These are phyloP conservation scores for Phenganax marumi DNA, from an alignment of 92 coral and sea anemone species.

Conservation along the genomic window DNA sequence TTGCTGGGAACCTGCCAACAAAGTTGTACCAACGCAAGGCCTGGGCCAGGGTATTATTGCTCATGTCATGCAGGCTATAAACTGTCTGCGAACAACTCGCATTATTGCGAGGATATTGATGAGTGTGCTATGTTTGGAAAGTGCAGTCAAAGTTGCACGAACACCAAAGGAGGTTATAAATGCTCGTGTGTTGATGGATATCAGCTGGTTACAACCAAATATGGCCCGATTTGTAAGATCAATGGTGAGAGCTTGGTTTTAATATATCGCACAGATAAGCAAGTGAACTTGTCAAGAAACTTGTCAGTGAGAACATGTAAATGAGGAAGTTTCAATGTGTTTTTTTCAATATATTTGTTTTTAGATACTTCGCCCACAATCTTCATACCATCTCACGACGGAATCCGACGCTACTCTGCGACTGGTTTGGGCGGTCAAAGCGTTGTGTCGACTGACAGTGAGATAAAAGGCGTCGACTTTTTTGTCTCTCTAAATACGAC, in stretches of 20 bases:
- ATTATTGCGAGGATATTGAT: conserved; percentile 74
- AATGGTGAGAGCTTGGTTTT: conserved; percentile 53
- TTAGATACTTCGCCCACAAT: conserved; percentile 69
- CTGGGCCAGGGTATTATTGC: conserved; percentile 69
- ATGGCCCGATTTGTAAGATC: conserved; percentile 60
- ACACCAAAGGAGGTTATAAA: conserved; percentile 77
- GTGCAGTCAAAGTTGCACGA: conserved; percentile 82
- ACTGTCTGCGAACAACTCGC: conserved; percentile 40
- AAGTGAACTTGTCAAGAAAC: neutral
- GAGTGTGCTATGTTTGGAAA: conserved; percentile 73
- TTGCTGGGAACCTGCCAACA: conserved; percentile 83
- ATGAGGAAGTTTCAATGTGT: neutral
- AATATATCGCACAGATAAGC: neutral
- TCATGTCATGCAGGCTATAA: conserved; percentile 76
- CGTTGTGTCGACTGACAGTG: conserved; percentile 16
- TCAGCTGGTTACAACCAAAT: conserved; percentile 39
- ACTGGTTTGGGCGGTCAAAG: conserved; percentile 10
- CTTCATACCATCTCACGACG: conserved; percentile 66
- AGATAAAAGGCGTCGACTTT: conserved; percentile 25
- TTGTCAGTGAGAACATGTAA: too few species aligned
- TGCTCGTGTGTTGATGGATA: conserved; percentile 81
- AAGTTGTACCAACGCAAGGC: conserved; percentile 59
- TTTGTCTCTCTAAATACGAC: conserved; percentile 11
- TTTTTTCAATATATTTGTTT: neutral
- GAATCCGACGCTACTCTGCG: conserved; percentile 56